phyloP scores from a whole-genome alignment of 2,797 vertebrate genomes.

The Natrix natrix region DNA sequence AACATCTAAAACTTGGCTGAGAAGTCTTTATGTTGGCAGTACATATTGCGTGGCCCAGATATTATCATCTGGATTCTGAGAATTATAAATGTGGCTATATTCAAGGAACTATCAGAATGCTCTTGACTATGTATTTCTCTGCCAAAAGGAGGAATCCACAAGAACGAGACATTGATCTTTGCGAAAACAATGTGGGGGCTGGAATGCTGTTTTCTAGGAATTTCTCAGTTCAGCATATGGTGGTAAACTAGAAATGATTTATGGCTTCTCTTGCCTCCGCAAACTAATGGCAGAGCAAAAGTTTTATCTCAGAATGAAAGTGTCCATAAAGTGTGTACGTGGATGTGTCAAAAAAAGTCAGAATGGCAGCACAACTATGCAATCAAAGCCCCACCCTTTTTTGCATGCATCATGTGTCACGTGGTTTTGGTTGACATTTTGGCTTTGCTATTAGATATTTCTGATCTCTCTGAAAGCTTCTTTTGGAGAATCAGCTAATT shows the following conservation, averaged over 20 bases:
- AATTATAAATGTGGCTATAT: slow-evolving; percentile 1
- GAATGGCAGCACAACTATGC: not conserved
- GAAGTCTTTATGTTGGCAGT: not conserved
- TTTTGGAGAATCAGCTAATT: not conserved
- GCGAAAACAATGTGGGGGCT: not conserved
- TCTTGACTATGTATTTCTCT: not conserved
- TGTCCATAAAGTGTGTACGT: not conserved
- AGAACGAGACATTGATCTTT: not conserved
- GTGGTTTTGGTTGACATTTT: not conserved
- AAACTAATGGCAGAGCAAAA: not conserved
- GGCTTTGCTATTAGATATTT: not conserved
- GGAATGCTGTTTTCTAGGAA: slow-evolving; percentile 15
- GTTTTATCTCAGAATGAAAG: not conserved
- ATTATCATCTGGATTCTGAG: slow-evolving; percentile 11
- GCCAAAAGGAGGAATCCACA: not conserved
- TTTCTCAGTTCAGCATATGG: not conserved
- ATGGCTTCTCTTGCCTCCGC: not conserved
- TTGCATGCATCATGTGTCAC: not conserved
- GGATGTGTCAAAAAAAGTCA: not conserved
- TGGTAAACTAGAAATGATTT: slow-evolving; percentile 15
- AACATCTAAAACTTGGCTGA: not conserved
- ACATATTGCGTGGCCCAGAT: not conserved
- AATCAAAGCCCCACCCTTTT: not conserved
- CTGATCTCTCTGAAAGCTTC: not conserved
- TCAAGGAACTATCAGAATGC: slow-evolving; percentile 1